A percentile compares a stretch with the other conserved stretches of the same genome.
Evolutionary conservation across 2,888 invertebrate species (phyloP).

Genomic region (Mimas tiliae): DNA sequence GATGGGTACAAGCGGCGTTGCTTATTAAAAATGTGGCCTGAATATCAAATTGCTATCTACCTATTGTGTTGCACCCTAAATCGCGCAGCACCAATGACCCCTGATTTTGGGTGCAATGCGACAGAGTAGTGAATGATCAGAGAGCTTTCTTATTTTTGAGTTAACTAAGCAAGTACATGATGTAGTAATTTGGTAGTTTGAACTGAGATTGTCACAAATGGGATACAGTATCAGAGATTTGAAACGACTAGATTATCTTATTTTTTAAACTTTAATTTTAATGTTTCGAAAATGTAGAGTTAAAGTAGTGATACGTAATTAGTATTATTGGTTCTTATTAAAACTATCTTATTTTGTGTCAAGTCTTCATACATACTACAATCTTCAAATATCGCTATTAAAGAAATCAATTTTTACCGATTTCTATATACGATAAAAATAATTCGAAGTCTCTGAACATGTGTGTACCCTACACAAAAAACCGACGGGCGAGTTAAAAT

Average conservation of each 20-base stretch:
- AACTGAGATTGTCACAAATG: no score
- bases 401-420: no score
- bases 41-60: slow-evolving; percentile 85
- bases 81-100: slow-evolving; percentile 55
- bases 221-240: no score
- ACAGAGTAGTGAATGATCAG: slow-evolving; percentile 49
- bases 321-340: no score
- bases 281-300: no score
- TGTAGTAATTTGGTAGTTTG: background rate
- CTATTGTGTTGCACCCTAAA: slow-evolving; percentile 73
- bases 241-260: no score
- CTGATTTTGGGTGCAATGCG: slow-evolving; percentile 47
- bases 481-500: slow-evolving; percentile 60
- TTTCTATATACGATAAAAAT: background rate
- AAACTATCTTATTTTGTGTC: no score
- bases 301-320: no score
- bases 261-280: no score
- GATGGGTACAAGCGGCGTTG: slow-evolving; percentile 53
- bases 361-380: no score
- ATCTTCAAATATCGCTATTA: no score
- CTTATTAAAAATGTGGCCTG: slow-evolving; percentile 86
- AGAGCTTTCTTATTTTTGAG: slow-evolving; percentile 26
- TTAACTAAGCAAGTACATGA: no score
- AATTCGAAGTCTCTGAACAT: slow-evolving; percentile 36
- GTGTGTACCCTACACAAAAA: slow-evolving; percentile 52